Conservation (phyloP, 2,888 invertebrate species). For the Drosophila prostipennis region DNA sequence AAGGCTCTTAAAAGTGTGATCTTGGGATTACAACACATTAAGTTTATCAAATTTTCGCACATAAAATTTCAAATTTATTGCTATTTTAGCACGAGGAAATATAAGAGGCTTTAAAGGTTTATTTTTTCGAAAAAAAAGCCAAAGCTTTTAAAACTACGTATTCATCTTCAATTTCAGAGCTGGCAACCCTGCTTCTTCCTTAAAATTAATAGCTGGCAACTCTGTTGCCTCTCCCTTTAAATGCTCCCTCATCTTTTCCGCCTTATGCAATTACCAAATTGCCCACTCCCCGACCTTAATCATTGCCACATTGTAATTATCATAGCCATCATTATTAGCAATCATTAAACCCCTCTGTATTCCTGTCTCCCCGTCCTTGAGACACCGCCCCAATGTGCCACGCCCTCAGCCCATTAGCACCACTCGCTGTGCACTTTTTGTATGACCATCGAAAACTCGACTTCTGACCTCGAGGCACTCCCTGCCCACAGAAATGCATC, state of each 20-base stretch:
- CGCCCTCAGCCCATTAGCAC: slow-evolving; percentile 33
- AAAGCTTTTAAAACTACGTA: too few relatives aligned
- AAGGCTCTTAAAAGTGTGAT: slow-evolving; percentile 19
- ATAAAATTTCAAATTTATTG: not conserved
- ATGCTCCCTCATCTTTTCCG: not conserved
- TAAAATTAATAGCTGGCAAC: not conserved
- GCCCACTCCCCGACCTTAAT: slow-evolving; percentile 6
- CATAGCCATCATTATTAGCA: slow-evolving; percentile 21
- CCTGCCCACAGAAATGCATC: slow-evolving; percentile 20
- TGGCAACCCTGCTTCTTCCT: not conserved
- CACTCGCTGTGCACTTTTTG: not conserved
- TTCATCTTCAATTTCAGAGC: too few relatives aligned
- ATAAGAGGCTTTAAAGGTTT: too few relatives aligned
- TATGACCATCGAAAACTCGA: not conserved
- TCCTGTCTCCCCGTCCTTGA: slow-evolving; percentile 44
- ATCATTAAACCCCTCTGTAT: slow-evolving; percentile 8
- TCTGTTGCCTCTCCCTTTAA: not conserved
- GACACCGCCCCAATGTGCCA: slow-evolving; percentile 52
- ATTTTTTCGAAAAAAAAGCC: too few relatives aligned
- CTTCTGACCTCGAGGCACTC: slow-evolving; percentile 34
- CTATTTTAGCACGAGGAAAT: too few relatives aligned
- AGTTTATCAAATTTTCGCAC: not conserved
- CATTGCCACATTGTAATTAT: slow-evolving; percentile 35
- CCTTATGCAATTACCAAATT: slow-evolving; percentile 38
- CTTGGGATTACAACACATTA: slow-evolving; percentile 18